Evolutionary conservation across 2,888 invertebrate genomes (phyloP).

Genomic region (Stomorhina lunata): DNA sequence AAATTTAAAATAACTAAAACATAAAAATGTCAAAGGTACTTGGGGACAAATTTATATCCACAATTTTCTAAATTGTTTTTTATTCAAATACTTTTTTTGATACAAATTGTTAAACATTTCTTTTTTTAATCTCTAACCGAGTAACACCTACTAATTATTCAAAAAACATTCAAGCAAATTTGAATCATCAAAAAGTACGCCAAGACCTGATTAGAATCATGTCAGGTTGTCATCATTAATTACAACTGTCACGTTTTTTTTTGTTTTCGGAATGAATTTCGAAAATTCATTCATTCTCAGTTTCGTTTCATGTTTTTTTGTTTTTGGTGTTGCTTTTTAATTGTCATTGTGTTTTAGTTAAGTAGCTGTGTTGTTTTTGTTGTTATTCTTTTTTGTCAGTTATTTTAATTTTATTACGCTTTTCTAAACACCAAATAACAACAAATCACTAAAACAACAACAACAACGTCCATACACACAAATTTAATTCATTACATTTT

Average conservation of each 20-base stretch:
- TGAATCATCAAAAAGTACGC: too few species aligned
- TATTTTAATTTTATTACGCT: neutral
- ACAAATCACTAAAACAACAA: too few species aligned
- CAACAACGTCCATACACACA: too few species aligned
- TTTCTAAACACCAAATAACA: neutral
- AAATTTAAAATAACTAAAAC: too few species aligned
- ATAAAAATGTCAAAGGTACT: too few species aligned
- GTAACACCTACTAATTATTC: neutral
- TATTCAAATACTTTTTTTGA: neutral
- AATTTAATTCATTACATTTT: neutral
- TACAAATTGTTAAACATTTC: too few species aligned
- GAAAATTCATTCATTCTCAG: neutral
- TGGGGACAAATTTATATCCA: too few species aligned
- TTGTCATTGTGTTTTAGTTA: neutral
- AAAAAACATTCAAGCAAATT: too few species aligned
- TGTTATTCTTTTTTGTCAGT: neutral
- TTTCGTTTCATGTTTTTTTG: too few species aligned
- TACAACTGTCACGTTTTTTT: slow-evolving; percentile 33
- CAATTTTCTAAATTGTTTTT: too few species aligned
- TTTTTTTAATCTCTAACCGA: too few species aligned
- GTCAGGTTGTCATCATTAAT: slow-evolving; percentile 35
- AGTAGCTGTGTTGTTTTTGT: neutral
- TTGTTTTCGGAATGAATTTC: neutral
- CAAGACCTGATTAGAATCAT: slow-evolving; percentile 34
- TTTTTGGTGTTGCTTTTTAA: neutral